phyloP scores from a whole-genome alignment of 2,113 vertebrate species.

The Aramus guarauna region DNA sequence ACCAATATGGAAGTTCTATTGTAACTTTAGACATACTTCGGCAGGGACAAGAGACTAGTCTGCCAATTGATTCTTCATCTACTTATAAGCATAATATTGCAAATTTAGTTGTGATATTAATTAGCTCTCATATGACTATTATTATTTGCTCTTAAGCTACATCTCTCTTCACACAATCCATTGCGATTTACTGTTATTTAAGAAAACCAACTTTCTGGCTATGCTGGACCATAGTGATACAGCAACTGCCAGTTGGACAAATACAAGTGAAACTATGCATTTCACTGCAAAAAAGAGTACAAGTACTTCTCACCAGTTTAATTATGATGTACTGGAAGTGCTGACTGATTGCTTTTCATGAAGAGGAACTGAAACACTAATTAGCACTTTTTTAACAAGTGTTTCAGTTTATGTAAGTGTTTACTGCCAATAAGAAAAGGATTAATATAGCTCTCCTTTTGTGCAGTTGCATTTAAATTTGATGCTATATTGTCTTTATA shows the following conservation, averaged over 20 bases:
- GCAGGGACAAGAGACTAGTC: not conserved
- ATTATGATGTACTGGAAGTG: not conserved
- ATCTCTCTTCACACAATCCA: not conserved
- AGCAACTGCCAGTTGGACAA: not conserved
- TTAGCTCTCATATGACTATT: not conserved
- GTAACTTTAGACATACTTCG: not conserved
- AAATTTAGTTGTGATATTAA: not conserved
- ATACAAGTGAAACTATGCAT: not conserved
- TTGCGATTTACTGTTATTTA: not conserved
- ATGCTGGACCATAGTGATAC: not conserved
- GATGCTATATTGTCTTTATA: not conserved
- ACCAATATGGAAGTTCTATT: not conserved
- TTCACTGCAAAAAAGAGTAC: not conserved
- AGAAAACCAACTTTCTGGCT: not conserved
- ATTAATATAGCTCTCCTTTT: not conserved
- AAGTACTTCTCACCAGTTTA: not conserved
- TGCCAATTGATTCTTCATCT: not conserved
- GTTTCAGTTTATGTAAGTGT: not conserved
- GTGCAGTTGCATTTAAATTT: not conserved
- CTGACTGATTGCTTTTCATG: conserved; percentile 5
- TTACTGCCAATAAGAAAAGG: not conserved
- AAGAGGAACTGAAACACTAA: not conserved
- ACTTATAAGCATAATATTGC: not conserved
- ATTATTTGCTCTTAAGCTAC: not conserved
- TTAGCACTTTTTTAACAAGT: not conserved